Conservation (phyloP, 2,888 invertebrate species). For the Cactoblastis cactorum region DNA sequence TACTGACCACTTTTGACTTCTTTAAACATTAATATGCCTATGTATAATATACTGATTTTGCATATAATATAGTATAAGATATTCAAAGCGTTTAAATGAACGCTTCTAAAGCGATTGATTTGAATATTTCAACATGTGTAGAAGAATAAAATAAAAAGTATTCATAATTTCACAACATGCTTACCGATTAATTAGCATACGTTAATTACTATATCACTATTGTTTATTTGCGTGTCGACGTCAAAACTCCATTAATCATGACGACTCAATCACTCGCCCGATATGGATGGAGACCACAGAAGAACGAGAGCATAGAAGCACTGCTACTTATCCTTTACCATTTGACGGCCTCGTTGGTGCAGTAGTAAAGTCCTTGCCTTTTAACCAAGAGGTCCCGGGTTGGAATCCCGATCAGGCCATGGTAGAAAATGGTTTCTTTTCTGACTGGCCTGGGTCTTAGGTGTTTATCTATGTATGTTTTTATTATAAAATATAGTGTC, state of each 20-base stretch:
- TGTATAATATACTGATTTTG: background rate
- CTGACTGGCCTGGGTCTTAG: too few relatives aligned
- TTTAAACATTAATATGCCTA: background rate
- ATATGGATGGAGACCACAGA: background rate
- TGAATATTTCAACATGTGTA: background rate
- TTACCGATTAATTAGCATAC: background rate
- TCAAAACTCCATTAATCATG: constrained; percentile 9
- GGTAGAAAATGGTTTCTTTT: too few relatives aligned
- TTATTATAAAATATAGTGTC: too few relatives aligned
- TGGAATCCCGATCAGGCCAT: too few relatives aligned
- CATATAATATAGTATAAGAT: background rate
- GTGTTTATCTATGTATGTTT: too few relatives aligned
- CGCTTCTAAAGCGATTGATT: background rate
- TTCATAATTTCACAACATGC: background rate
- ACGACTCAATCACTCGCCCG: constrained; percentile 3
- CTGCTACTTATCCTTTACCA: background rate
- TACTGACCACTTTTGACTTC: background rate
- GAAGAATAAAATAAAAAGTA: background rate
- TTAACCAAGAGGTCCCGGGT: too few relatives aligned
- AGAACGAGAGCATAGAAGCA: background rate
- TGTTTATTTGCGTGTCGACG: constrained; percentile 4
- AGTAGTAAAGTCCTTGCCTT: too few relatives aligned
- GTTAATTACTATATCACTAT: constrained; percentile 5
- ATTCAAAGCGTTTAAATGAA: background rate
- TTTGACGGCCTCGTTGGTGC: too few relatives aligned